Base-by-base conservation (phyloP, 2,113 vertebrate genomes). In the Muscicapa adusta region DNA sequence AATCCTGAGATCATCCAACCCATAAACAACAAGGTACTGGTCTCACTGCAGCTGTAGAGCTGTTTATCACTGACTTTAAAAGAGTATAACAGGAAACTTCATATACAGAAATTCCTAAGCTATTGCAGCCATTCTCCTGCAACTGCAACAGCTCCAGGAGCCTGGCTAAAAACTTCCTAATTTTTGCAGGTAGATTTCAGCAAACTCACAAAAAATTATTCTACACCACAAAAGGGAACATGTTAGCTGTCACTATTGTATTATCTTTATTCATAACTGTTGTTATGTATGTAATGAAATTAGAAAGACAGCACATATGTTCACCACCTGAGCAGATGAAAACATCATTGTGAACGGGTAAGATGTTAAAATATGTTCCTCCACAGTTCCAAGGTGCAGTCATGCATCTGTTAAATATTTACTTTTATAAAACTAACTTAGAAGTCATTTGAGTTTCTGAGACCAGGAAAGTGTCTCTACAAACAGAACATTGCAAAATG, bases 271-370 rank as follows among this genome's bases (percentile, higher is more conserved):
- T 91, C 63, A 40, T 91, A 94, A 50, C 50, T 84, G 18, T 68
- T 89, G 56, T 78, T 88, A 67, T 60, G 79, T 65, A 65, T 31
- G 45, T 91, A 95, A 94, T 78, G 63, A 96, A 95, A 85, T 93
- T 90, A 95, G 75, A 94, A 95, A 91, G 70, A 73, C 58, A 90
- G 84, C 60, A 86, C 96, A 94, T 93, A 31, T 96, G 93, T 93
- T 95, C 89, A 90, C 94, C 96, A 95, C 92, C 93, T 96, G 94
- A 93, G 29, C 51, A 93, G 89, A 92, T 75, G 72, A 91, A 96
- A 94, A 94, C 65, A 84, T 91, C 76, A 53, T 61, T 86, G 67
- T 62, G 79, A 85, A 88, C 3, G 36, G 78, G 14, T 71, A 90
- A 74, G 85, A 94, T 84, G 72, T 84, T 95, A 89, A 93, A 92